Base-by-base conservation (phyloP, 2,888 invertebrate species). In the Azorinus chamasolen region DNA sequence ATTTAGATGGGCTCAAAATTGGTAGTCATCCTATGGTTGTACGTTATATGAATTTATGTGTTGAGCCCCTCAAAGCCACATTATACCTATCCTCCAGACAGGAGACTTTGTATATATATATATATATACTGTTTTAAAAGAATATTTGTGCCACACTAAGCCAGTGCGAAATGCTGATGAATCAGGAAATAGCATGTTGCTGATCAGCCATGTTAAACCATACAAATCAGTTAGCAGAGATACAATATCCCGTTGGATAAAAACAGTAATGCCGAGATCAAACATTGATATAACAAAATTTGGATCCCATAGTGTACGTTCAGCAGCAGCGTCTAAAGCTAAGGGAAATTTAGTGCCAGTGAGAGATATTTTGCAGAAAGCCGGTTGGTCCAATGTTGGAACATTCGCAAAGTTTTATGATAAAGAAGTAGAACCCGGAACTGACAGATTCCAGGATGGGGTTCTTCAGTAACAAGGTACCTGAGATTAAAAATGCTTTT, bases 181-280 rank as follows among this genome's bases (percentile, higher is more conserved):
- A 8, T 25, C 14, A n/a, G 8, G 1, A 25, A 20, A 22, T 51
- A 51, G 22, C 16, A 58, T 37, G 25, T 24, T 79, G n/a, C 69
- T 76, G 24, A 41, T 83, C 16, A 71, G 74, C 51, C 74, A 63
- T 68, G 54, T 65, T 2, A 81, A 79, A 65, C 73, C 73, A 24
- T 57, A 69, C 45, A 62, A 71, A 45, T 14, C 22, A 20, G 73
- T 84, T 1, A 64, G 51, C n/a, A 59, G 71, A 59, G 66, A 71
- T 22, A 83, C 79, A 3, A 51, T 79, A 25, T 66, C 79, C 2
- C 57, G 78, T 59, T 83, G 76, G 80, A 51, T 83, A 10, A 78
- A 78, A 53, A 53, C 50, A 18, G 63, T 75, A 10, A 51, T 84
- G 37, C n/a, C n/a, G 14, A 32, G 37, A 14, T 48, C 82, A 4